These are phyloP conservation scores for Perca fluviatilis DNA, from an alignment of 2,113 vertebrate genomes.

Conservation along the genomic window DNA sequence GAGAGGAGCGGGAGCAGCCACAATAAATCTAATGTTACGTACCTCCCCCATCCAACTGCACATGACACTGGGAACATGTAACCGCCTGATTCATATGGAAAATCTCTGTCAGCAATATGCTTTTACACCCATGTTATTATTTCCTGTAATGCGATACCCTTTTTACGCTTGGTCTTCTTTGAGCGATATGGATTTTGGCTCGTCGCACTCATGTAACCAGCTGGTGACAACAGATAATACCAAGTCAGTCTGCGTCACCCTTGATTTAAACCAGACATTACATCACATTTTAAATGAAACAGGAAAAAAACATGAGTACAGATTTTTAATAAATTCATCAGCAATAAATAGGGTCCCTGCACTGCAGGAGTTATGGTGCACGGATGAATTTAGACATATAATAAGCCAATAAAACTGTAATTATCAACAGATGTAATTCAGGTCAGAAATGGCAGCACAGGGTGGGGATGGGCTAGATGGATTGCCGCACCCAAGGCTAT, in stretches of 20 bases:
- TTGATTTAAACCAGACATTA: conserved; percentile 46
- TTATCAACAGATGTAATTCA: conserved; percentile 63
- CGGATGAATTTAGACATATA: conserved; percentile 36
- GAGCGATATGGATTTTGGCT: conserved; percentile 43
- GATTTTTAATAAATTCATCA: conserved; percentile 45
- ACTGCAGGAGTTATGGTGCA: conserved; percentile 36
- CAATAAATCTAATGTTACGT: conserved; percentile 80
- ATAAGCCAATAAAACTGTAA: conserved; percentile 59
- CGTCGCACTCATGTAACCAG: conserved; percentile 39
- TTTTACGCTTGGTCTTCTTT: conserved; percentile 40
- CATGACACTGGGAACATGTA: conserved; percentile 49
- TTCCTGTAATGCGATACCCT: conserved; percentile 68
- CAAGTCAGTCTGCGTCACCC: conserved; percentile 20
- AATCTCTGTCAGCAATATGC: conserved; percentile 71
- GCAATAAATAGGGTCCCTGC: conserved; percentile 8
- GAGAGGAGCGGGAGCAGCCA: conserved; percentile 69
- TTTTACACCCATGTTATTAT: conserved; percentile 61
- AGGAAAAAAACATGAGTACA: conserved; percentile 1
- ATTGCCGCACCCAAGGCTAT: conserved; percentile 47
- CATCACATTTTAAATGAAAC: conserved; percentile 37
- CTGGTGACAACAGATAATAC: conserved; percentile 45
- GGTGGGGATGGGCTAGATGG: conserved; percentile 40
- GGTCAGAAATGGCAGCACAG: conserved; percentile 53
- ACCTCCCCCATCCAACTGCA: conserved; percentile 30
- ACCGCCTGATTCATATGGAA: conserved; percentile 67